Evolutionary conservation across 1,140 invertebrate species (phyloP), one percentile per base, ranked within the genome.

Genomic region (Solen grandis): DNA sequence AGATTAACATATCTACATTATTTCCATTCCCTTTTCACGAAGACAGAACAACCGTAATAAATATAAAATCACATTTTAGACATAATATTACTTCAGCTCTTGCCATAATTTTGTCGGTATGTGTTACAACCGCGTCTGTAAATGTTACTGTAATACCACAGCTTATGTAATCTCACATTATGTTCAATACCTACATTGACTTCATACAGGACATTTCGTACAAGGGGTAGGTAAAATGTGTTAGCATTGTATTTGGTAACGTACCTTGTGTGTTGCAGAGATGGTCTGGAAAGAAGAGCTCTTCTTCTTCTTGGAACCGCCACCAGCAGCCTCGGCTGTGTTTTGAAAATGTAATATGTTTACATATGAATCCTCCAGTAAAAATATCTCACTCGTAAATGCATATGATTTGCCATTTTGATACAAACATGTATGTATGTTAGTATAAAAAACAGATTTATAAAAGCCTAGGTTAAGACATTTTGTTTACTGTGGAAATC

Each of bases 231-330:
- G 41, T 46, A 46, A 10, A 46, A 10, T 8, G 8, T 46, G 41
- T 46, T 46, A 46, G 41, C 19, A 46, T 8, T 10, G 41, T 46
- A 46, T n/a, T 8, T 46, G 41, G 19, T 10, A 46, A 36, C 52
- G 5, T 84, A 88, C 87, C 68, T 81, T 87, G 81, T 87, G 88
- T 14, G 81, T 68, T 57, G 95, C 95, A 88, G 96, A 97, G 89
- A 97, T 96, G 93, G 97, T 99, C 92, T 96, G 96, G 94, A 98
- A 98, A 94, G 97, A 97, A 95, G 96, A 96, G 91, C 97, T 83
- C 84, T 88, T 88, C 70, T 83, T 81, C 68, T 84, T 88, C 85
- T 88, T 88, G 62, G 86, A 86, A 1, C 62, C 66, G 27, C 81
- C 80, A 55, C 81, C 85, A 31, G 50, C 75, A 25, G 22, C 75